These are phyloP conservation scores for Acanthoscelides obtectus DNA, from an alignment of 2,888 invertebrate species.

Conservation along the genomic window DNA sequence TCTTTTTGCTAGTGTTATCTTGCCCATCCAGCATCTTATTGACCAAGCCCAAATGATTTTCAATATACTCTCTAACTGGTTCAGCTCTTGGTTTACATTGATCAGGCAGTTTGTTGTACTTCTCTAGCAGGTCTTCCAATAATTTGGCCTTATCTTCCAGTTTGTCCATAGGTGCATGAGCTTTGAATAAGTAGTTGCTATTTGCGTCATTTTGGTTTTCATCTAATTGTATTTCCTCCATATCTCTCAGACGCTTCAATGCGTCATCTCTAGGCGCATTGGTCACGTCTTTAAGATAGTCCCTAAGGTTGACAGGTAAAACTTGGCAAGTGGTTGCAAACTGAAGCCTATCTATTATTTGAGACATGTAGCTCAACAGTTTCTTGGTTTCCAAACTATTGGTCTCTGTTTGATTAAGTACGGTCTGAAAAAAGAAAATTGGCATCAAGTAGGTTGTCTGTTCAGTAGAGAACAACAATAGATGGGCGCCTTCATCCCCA, in stretches of 20 bases:
- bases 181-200: slow-evolving; percentile 29
- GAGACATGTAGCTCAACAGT: slow-evolving; percentile 22
- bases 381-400: slow-evolving; percentile 14
- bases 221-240: slow-evolving; percentile 28
- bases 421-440: not conserved
- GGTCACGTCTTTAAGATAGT: slow-evolving; percentile 24
- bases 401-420: slow-evolving; percentile 5
- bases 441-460: too few species aligned
- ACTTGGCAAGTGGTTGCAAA: slow-evolving; percentile 26
- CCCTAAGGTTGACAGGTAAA: slow-evolving; percentile 18
- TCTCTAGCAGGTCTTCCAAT: slow-evolving; percentile 33
- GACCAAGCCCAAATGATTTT: slow-evolving; percentile 37
- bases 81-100: slow-evolving; percentile 38
- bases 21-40: slow-evolving; percentile 16
- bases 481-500: too few species aligned
- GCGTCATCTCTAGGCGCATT: slow-evolving; percentile 22
- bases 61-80: slow-evolving; percentile 41
- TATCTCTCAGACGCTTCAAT: slow-evolving; percentile 23
- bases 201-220: slow-evolving; percentile 24
- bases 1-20: not conserved
- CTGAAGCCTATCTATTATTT: slow-evolving; percentile 23
- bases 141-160: slow-evolving; percentile 25
- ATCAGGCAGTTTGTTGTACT: slow-evolving; percentile 37
- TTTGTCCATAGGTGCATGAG: slow-evolving; percentile 16
- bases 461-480: too few species aligned